Percentiles rank a stretch among this genome's conserved stretches.
phyloP scores from a whole-genome alignment of 2,888 invertebrate species.

The Pachymerium ferrugineum region DNA sequence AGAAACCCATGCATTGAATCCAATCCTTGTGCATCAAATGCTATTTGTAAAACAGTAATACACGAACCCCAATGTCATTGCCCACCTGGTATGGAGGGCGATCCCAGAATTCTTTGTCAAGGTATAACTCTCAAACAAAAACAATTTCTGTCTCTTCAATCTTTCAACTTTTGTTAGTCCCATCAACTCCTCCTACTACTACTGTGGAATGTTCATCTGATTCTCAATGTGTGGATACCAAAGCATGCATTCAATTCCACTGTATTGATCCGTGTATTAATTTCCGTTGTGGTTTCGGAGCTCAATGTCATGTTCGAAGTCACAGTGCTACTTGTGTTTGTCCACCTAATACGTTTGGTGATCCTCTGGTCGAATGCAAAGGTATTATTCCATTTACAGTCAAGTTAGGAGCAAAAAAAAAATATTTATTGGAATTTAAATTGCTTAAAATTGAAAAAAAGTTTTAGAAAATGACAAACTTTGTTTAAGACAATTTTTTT shows the following conservation, averaged over 20 bases:
- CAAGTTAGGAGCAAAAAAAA: conserved; percentile 35
- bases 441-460: too few relatives aligned
- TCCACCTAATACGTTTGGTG: conserved; percentile 41
- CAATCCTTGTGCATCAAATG: conserved; percentile 65
- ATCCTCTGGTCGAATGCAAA: conserved; percentile 41
- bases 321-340: conserved; percentile 47
- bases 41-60: conserved; percentile 65
- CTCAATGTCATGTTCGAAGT: conserved; percentile 35
- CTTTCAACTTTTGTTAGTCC: background rate
- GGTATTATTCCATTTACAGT: conserved; percentile 34
- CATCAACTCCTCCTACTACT: conserved; percentile 28
- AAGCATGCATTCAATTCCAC: conserved; percentile 34
- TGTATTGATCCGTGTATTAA: conserved; percentile 38
- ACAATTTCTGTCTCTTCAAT: background rate
- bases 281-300: conserved; percentile 48
- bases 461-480: background rate
- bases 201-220: conserved; percentile 33
- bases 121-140: background rate
- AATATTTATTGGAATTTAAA: background rate
- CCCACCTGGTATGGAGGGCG: conserved; percentile 33
- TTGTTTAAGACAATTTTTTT: too few relatives aligned
- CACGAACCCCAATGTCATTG: conserved; percentile 63
- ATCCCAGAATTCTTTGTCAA: conserved; percentile 28
- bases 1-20: background rate
- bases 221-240: conserved; percentile 34